These are phyloP conservation scores for Ahaetulla prasina DNA, from an alignment of 2,113 vertebrate species.

Conservation along the genomic window DNA sequence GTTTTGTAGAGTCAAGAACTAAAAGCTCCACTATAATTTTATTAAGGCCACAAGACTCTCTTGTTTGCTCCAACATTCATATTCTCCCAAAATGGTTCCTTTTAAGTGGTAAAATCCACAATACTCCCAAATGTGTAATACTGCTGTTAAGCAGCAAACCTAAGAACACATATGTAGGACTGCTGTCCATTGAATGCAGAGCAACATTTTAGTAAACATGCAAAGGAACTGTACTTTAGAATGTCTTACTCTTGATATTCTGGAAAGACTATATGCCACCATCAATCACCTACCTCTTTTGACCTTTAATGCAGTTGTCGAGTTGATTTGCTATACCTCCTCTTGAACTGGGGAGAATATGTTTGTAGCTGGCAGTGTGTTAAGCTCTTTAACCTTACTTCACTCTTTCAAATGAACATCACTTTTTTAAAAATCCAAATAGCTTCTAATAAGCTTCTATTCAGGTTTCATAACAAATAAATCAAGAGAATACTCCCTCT, in stretches of 20 bases:
- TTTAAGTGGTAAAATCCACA: not conserved
- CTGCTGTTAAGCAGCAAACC: not conserved
- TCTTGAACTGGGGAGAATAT: not conserved
- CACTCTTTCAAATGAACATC: conserved; percentile 13
- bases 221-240: not conserved
- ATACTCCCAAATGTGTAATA: not conserved
- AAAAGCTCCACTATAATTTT: not conserved
- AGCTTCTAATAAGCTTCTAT: conserved; percentile 10
- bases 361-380: not conserved
- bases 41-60: not conserved
- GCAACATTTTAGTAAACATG: not conserved
- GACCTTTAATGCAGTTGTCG: not conserved
- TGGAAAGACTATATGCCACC: not conserved
- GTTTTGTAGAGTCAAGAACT: not conserved
- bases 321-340: not conserved
- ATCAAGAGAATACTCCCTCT: conserved; percentile 18
- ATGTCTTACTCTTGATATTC: not conserved
- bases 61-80: not conserved
- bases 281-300: not conserved
- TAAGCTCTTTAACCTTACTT: conserved; percentile 14
- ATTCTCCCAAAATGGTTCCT: not conserved
- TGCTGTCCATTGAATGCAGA: not conserved
- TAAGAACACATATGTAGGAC: not conserved
- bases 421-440: conserved; percentile 12
- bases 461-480: conserved; percentile 32